Evolutionary conservation across 2,888 invertebrate genomes (phyloP).

Genomic region (Entomobrya proxima): DNA sequence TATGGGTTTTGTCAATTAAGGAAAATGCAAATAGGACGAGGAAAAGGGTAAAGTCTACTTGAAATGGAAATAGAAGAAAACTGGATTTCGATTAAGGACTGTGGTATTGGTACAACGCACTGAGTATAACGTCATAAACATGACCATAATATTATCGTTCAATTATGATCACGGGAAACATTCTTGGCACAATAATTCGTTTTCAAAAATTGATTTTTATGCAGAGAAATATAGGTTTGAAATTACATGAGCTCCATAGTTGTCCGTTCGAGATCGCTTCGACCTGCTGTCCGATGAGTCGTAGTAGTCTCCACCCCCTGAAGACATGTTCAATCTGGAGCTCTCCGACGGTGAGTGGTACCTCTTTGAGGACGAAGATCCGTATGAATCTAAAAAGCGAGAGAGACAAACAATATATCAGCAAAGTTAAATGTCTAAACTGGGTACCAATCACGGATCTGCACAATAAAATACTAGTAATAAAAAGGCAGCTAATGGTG

Average conservation of each 20-base stretch:
- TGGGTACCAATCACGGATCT: no score
- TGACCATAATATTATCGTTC: not conserved
- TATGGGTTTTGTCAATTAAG: constrained; percentile 39
- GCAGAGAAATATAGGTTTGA: not conserved
- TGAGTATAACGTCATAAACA: not conserved
- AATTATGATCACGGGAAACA: constrained; percentile 28
- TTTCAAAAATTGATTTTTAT: not conserved
- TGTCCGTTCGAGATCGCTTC: constrained; percentile 61
- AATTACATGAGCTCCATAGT: constrained; percentile 62
- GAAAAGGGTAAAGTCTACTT: constrained; percentile 17
- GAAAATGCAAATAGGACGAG: not conserved
- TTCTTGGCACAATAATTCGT: not conserved
- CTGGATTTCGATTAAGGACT: not conserved
- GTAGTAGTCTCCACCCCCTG: constrained; percentile 53
- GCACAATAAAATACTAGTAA: no score
- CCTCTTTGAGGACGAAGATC: constrained; percentile 62
- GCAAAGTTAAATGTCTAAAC: no score
- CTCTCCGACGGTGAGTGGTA: constrained; percentile 66
- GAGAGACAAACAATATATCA: not conserved
- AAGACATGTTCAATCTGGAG: constrained; percentile 42
- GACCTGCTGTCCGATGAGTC: constrained; percentile 62
- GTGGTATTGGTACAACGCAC: constrained; percentile 10
- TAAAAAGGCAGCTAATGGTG: no score
- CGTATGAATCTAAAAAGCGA: constrained; percentile 59
- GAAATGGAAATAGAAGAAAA: not conserved